These are phyloP conservation scores for Reinhardtius hippoglossoides DNA, from an alignment of 2,113 vertebrate species.

Conservation along the genomic window DNA sequence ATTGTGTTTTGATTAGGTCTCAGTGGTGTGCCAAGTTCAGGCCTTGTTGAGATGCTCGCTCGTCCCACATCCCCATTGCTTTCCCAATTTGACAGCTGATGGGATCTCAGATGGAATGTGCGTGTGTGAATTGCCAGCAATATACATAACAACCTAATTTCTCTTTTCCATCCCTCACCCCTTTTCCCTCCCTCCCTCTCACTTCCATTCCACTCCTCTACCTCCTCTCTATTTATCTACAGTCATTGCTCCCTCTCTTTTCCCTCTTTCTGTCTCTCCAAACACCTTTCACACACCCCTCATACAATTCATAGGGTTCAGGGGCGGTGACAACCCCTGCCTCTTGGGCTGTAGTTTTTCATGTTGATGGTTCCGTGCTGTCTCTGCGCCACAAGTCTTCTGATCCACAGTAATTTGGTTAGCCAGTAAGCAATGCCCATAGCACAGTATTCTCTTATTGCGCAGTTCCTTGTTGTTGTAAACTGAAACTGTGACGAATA, in stretches of 20 bases:
- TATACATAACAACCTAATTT: slow-evolving; percentile 82
- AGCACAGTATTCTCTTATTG: slow-evolving; percentile 3
- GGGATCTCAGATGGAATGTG: slow-evolving; percentile 82
- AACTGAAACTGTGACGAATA: slow-evolving; percentile 25
- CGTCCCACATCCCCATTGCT: slow-evolving; percentile 77
- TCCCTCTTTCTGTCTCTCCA: slow-evolving; percentile 29
- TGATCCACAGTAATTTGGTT: slow-evolving; percentile 17
- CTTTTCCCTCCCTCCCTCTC: slow-evolving; percentile 37
- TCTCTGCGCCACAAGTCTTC: slow-evolving; percentile 26
- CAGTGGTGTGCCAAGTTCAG: slow-evolving; percentile 71
- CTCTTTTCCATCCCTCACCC: slow-evolving; percentile 64
- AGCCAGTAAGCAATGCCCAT: slow-evolving; percentile 18
- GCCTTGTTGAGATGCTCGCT: slow-evolving; percentile 76
- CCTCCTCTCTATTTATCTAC: slow-evolving; percentile 46
- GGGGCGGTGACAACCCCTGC: slow-evolving; percentile 27
- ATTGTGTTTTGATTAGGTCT: slow-evolving; percentile 85
- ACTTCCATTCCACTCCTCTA: slow-evolving; percentile 47
- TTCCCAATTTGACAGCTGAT: slow-evolving; percentile 84
- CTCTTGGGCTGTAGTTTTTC: slow-evolving; percentile 37
- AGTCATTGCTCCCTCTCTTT: slow-evolving; percentile 42
- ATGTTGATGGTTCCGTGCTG: slow-evolving; percentile 18
- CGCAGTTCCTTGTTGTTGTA: neutral
- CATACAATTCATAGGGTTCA: slow-evolving; percentile 44
- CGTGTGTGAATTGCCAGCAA: slow-evolving; percentile 78
- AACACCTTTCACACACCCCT: slow-evolving; percentile 16